Base-by-base conservation (phyloP, 2,113 vertebrate genomes). In the Sula dactylatra region DNA sequence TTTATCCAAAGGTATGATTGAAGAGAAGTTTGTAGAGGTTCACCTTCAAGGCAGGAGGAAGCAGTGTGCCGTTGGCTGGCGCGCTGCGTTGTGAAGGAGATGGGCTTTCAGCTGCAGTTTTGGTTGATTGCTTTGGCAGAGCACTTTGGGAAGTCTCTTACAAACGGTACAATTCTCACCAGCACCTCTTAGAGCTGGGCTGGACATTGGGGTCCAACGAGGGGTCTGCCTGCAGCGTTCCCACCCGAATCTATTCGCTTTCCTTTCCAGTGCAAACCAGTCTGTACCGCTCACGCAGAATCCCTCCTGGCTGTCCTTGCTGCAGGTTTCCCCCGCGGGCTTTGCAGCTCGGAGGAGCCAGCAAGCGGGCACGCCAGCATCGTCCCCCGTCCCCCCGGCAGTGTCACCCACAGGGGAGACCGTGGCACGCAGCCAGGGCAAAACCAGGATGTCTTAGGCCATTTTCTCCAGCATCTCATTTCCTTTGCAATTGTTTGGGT, bases 161-260 rank as follows among this genome's bases (percentile, higher is more conserved):
- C 3, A 11, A 54, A 14, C 0, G 4, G 7, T 5, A 15, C 10
- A 21, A 8, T 45, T 73, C 50, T 45, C 5, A 0, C 19, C 45
- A 74, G 65, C n/a, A 3, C 7, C 38, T 76, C 38, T 40, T 18
- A 44, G 71, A 38, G 11, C 52, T 8, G 24, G 40, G 38, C 22
- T 54, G 64, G 11, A 6, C 5, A 3, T 31, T 0, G 0, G 8
- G 42, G 54, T 54, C 54, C 3, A 2, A 7, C 5, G 4, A 62
- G 17, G 7, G 17, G 11, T 88, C 40, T 83, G 56, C n/a, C 67
- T 19, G 12, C 70, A 36, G 19, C 3, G 0, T 59, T 47, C 54
- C 40, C 49, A 44, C 64, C 61, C 67, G 15, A 11, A 52, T 40
- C 7, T 16, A 4, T 36, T 16, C 2, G 2, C 25, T 47, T 70